Percentiles rank a stretch among this genome's conserved stretches.
Evolutionary conservation across 2,888 invertebrate species (phyloP).

Genomic region (Autographa pulchrina): DNA sequence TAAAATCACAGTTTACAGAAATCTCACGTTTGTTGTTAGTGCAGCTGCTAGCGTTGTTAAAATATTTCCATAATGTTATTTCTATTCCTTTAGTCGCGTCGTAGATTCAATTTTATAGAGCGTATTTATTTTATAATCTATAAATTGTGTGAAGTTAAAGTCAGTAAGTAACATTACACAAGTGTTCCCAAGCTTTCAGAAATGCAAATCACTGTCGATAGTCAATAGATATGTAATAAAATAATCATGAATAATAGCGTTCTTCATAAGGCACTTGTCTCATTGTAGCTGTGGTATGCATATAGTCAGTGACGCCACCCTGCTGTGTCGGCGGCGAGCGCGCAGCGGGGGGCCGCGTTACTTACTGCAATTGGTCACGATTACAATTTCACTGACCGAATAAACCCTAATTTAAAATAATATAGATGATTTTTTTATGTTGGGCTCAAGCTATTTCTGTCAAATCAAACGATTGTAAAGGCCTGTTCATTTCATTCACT

Average conservation of each 20-base stretch:
- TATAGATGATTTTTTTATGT: slow-evolving; percentile 62
- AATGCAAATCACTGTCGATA: slow-evolving; percentile 61
- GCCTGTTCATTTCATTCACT: slow-evolving; percentile 46
- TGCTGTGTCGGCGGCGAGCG: slow-evolving; percentile 75
- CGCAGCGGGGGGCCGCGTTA: slow-evolving; percentile 76
- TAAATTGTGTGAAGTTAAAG: slow-evolving; percentile 38
- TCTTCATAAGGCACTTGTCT: slow-evolving; percentile 71
- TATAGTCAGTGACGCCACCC: slow-evolving; percentile 70
- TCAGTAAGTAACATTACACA: slow-evolving; percentile 29
- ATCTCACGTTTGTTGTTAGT: slow-evolving; percentile 65
- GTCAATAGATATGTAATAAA: slow-evolving; percentile 66
- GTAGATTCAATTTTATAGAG: slow-evolving; percentile 30
- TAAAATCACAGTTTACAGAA: slow-evolving; percentile 73
- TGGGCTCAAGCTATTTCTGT: slow-evolving; percentile 52
- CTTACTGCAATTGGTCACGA: slow-evolving; percentile 84
- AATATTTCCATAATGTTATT: slow-evolving; percentile 53
- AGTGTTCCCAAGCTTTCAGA: slow-evolving; percentile 51
- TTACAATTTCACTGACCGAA: slow-evolving; percentile 79
- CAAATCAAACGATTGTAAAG: slow-evolving; percentile 54
- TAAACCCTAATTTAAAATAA: slow-evolving; percentile 73
- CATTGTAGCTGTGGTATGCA: slow-evolving; percentile 61
- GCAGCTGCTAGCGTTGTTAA: slow-evolving; percentile 55
- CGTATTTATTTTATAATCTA: slow-evolving; percentile 34
- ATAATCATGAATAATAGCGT: slow-evolving; percentile 73
- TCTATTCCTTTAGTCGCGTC: slow-evolving; percentile 39